These are phyloP conservation scores for Orestias chungarensis DNA, from an alignment of 2,797 vertebrate genomes.

Conservation along the genomic window DNA sequence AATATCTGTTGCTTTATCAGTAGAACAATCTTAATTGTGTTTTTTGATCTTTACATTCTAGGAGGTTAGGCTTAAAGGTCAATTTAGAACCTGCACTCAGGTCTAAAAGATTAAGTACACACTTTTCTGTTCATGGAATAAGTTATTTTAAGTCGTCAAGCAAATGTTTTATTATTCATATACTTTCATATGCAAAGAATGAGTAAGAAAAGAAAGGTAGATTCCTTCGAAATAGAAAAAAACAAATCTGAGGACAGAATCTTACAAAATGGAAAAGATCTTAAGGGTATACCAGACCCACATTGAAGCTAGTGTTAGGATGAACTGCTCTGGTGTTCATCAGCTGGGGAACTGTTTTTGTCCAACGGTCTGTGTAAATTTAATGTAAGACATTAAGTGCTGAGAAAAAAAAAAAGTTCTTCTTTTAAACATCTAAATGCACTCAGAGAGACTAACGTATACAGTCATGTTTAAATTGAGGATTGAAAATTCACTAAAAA, in stretches of 20 bases:
- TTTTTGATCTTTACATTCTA: too few species aligned
- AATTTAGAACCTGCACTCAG: background rate
- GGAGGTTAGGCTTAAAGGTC: background rate
- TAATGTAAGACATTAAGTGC: background rate
- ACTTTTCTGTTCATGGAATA: background rate
- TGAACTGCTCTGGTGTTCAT: constrained; percentile 28
- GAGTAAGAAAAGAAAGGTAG: background rate
- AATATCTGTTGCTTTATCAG: too few species aligned
- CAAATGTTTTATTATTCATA: background rate
- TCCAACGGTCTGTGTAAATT: constrained; percentile 9
- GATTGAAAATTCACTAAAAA: constrained; percentile 16
- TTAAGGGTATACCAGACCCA: constrained; percentile 15
- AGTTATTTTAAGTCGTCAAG: background rate
- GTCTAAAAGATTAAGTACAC: background rate
- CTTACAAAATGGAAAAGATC: too few species aligned
- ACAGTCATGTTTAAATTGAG: constrained; percentile 14
- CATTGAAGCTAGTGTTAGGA: constrained; percentile 23
- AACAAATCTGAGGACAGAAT: constrained; percentile 5
- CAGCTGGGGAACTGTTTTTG: constrained; percentile 15
- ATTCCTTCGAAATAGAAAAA: constrained; percentile 4
- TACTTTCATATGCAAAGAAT: background rate
- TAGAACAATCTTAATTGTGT: background rate
- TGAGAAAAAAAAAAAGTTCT: background rate
- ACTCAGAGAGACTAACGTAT: constrained; percentile 14
- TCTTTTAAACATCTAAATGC: constrained; percentile 4